phyloP scores from a whole-genome alignment of 2,113 vertebrate genomes.

The Sitta europaea region DNA sequence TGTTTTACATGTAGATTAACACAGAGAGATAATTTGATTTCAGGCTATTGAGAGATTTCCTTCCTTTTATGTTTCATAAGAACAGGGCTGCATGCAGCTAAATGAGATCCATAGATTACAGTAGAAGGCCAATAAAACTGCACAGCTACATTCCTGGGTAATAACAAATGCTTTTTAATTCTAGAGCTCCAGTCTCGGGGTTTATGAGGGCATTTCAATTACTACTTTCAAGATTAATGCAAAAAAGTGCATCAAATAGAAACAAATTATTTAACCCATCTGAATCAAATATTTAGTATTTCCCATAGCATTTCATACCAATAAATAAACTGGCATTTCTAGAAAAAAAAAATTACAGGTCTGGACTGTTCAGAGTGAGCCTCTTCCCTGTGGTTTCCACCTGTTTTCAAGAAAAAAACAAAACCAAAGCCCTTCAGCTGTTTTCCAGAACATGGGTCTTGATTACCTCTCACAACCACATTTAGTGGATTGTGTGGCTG shows the following conservation, averaged over 20 bases:
- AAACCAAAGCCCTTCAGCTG: not conserved
- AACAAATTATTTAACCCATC: not conserved
- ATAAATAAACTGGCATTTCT: not conserved
- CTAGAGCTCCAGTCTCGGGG: not conserved
- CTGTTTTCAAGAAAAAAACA: not conserved
- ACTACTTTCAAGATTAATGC: not conserved
- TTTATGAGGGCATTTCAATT: constrained; percentile 30
- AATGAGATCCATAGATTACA: constrained; percentile 56
- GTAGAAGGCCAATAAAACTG: constrained; percentile 44
- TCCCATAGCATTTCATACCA: not conserved
- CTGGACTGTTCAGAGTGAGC: not conserved
- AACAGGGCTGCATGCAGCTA: constrained; percentile 26
- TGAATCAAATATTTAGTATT: not conserved
- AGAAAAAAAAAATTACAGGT: not conserved
- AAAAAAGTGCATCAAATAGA: not conserved
- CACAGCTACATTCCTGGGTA: not conserved
- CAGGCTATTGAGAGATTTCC: constrained; percentile 25
- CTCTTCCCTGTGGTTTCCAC: not conserved
- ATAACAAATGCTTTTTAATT: constrained; percentile 8
- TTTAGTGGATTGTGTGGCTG: not conserved
- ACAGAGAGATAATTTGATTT: constrained; percentile 62
- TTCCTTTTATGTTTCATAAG: constrained; percentile 22
- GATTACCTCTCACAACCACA: not conserved
- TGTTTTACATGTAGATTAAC: constrained; percentile 55
- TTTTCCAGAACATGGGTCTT: not conserved